Evolutionary conservation across 2,113 vertebrate species (phyloP).

Genomic region (Elaphurus davidianus): DNA sequence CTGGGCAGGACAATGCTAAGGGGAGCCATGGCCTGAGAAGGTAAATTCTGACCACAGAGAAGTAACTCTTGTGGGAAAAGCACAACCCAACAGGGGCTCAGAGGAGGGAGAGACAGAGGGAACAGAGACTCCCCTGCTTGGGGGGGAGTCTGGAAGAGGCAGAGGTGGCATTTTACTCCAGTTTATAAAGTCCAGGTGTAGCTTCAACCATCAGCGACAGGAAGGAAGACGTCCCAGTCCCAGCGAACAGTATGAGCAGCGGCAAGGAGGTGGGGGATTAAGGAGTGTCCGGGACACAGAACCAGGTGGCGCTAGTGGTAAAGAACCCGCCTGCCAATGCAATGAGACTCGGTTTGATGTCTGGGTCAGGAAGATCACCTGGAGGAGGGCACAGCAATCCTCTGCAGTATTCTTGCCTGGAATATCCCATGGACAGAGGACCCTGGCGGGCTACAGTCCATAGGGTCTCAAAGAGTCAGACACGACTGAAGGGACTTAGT

Average conservation of each 20-base stretch:
- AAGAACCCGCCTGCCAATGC: not conserved
- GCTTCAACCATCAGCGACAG: not conserved
- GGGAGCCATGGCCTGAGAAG: not conserved
- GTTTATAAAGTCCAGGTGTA: not conserved
- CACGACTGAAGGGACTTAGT: not conserved
- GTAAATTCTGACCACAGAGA: not conserved
- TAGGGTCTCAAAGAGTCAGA: not conserved
- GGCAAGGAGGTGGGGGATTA: not conserved
- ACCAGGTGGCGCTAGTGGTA: not conserved
- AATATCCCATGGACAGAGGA: not conserved
- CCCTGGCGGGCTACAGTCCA: not conserved
- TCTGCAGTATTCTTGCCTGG: not conserved
- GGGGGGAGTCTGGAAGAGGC: not conserved
- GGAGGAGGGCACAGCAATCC: not conserved
- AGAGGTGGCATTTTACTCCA: not conserved
- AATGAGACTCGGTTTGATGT: not conserved
- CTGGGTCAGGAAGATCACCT: not conserved
- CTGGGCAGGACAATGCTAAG: not conserved
- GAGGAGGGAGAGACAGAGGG: not conserved
- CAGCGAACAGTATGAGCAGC: rapidly evolving
- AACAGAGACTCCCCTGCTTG: not conserved
- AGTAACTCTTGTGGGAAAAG: not conserved
- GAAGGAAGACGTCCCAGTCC: not conserved
- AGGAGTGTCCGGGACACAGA: not conserved
- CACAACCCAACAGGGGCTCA: not conserved